Percentiles rank a stretch among this genome's conserved stretches.
phyloP scores from a whole-genome alignment of 2,113 vertebrate genomes.

The Notarius quadriscutis region DNA sequence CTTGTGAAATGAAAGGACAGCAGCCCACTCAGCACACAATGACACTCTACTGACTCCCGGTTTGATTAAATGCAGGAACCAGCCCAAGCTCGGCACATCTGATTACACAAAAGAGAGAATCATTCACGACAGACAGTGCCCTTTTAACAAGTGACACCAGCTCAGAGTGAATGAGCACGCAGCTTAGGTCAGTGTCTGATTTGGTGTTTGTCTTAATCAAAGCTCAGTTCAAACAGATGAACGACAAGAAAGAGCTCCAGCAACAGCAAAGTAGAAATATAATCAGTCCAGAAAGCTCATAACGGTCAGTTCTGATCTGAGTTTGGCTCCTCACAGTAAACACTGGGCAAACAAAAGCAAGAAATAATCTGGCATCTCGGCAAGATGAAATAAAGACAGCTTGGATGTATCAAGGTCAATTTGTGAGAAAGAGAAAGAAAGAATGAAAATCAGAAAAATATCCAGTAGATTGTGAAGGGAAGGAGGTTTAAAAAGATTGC shows the following conservation, averaged over 20 bases:
- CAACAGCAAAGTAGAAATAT: not conserved
- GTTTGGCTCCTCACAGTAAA: not conserved
- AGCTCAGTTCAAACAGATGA: constrained; percentile 35
- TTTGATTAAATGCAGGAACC: constrained; percentile 40
- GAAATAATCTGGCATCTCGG: constrained; percentile 10
- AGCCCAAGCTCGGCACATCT: constrained; percentile 17
- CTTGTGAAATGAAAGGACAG: constrained; percentile 6
- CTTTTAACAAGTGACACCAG: constrained; percentile 23
- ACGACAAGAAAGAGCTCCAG: not conserved
- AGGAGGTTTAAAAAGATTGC: not conserved
- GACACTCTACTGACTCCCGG: constrained; percentile 32
- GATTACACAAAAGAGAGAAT: constrained; percentile 36
- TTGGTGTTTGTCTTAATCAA: constrained; percentile 49
- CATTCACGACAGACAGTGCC: constrained; percentile 31
- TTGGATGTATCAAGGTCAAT: not conserved
- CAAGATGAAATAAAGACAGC: not conserved
- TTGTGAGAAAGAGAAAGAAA: not conserved
- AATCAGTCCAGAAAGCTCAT: constrained; percentile 20
- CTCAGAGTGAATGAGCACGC: constrained; percentile 27
- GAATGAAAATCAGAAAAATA: not conserved
- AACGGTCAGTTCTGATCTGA: constrained; percentile 10
- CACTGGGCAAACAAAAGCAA: not conserved
- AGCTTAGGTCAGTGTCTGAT: constrained; percentile 46
- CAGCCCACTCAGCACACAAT: not conserved
- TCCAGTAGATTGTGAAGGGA: not conserved